A percentile compares a stretch with the other conserved stretches of the same genome.
phyloP scores from a whole-genome alignment of 1,140 invertebrate species.

The Maniola jurtina region DNA sequence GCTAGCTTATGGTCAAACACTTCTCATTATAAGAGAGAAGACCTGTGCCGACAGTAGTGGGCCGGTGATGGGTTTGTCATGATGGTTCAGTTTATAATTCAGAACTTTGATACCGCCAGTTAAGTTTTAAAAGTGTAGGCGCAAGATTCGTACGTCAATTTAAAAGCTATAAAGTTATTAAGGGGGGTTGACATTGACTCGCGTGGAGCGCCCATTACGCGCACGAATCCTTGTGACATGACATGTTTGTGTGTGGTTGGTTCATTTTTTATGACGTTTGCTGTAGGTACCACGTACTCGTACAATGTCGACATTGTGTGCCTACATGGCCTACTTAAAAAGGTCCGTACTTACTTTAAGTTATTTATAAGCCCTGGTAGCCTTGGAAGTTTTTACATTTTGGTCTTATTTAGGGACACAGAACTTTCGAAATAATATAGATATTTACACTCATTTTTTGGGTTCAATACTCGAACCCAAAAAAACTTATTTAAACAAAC shows the following conservation, averaged over 20 bases:
- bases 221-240: conserved; percentile 28
- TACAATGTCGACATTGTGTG: background rate
- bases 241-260: background rate
- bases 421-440: too few relatives aligned
- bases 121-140: background rate
- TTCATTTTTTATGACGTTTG: conserved; percentile 39
- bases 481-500: too few relatives aligned
- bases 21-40: too few relatives aligned
- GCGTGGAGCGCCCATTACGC: conserved; percentile 28
- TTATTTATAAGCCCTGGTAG: background rate
- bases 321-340: too few relatives aligned
- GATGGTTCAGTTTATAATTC: too few relatives aligned
- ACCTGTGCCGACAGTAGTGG: too few relatives aligned
- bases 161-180: conserved; percentile 30
- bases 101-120: too few relatives aligned
- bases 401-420: too few relatives aligned
- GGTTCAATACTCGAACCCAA: too few relatives aligned
- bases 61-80: too few relatives aligned
- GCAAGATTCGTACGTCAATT: conserved; percentile 1
- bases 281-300: background rate
- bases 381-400: background rate
- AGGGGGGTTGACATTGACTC: conserved; percentile 39
- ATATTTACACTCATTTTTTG: too few relatives aligned
- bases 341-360: background rate
- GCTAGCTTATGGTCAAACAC: too few relatives aligned